Evolutionary conservation across 2,113 vertebrate species (phyloP).

Genomic region (Orcinus orca): DNA sequence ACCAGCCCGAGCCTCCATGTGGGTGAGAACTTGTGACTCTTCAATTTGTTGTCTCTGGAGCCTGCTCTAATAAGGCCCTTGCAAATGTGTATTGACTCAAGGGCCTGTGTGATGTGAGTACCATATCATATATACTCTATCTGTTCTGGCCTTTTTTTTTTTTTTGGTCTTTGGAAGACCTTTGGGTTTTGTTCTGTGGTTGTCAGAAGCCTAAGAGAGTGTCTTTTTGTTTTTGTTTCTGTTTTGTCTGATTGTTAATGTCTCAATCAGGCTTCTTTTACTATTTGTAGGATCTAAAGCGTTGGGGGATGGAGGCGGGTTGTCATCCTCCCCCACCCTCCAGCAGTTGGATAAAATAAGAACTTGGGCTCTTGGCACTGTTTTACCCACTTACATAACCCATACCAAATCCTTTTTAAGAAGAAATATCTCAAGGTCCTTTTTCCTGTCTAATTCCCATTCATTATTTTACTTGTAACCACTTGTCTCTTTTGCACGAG

Average conservation of each 20-base stretch:
- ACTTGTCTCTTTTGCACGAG: background rate
- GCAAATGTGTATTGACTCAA: background rate
- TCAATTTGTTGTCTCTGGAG: background rate
- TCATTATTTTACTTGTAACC: background rate
- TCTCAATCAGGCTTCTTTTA: background rate
- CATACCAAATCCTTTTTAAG: background rate
- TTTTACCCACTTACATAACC: background rate
- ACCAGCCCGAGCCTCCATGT: background rate
- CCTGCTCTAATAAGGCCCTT: background rate
- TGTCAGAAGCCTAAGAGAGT: background rate
- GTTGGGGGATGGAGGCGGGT: background rate
- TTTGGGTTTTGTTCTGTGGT: background rate
- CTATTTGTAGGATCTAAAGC: background rate
- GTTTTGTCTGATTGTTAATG: background rate
- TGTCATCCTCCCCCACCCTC: background rate
- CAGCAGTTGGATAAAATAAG: background rate
- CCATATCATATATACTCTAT: background rate
- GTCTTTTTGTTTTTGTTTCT: background rate
- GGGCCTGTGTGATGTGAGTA: background rate
- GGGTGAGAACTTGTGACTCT: background rate
- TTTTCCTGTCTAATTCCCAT: background rate
- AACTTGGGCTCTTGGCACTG: background rate
- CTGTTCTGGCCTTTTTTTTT: background rate
- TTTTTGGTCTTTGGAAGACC: background rate
- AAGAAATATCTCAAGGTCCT: background rate